phyloP scores from a whole-genome alignment of 1,140 invertebrate genomes.

The Pseudomyrmex gracilis region DNA sequence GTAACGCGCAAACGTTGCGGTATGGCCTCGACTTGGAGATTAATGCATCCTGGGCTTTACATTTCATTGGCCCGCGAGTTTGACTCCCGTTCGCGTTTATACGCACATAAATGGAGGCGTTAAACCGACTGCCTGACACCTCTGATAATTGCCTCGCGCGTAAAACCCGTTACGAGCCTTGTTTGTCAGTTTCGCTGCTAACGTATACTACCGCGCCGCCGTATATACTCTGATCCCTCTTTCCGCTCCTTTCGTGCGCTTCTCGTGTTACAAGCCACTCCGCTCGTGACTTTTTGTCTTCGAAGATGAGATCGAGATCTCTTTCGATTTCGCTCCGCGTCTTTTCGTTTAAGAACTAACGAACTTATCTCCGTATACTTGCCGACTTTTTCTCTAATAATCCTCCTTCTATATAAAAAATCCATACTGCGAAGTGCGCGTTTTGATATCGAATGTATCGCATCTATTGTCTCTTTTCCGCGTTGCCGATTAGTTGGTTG shows the following conservation, averaged over 20 bases:
- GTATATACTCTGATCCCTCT: not conserved
- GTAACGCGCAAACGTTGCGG: conserved; percentile 73
- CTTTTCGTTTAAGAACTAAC: conserved; percentile 12
- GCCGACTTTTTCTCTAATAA: too few species aligned
- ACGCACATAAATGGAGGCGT: conserved; percentile 80
- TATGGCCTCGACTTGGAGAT: conserved; percentile 56
- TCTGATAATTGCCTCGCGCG: conserved; percentile 83
- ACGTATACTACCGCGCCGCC: conserved; percentile 60
- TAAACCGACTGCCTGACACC: conserved; percentile 84
- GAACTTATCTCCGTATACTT: not conserved
- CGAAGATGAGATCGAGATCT: conserved; percentile 37
- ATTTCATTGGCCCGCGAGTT: conserved; percentile 72
- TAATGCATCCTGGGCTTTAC: conserved; percentile 73
- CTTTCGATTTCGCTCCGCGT: conserved; percentile 24
- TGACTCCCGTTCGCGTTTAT: conserved; percentile 79
- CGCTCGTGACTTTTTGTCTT: conserved; percentile 48
- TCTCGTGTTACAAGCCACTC: conserved; percentile 22
- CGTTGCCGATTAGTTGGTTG: too few species aligned
- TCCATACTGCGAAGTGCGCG: too few species aligned
- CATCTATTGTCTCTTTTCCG: too few species aligned
- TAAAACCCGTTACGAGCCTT: conserved; percentile 82
- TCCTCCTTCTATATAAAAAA: too few species aligned
- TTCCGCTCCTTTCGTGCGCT: not conserved
- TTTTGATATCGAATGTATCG: too few species aligned
- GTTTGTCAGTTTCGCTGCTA: conserved; percentile 75